Percentiles rank a stretch among this genome's conserved stretches.
phyloP scores from a whole-genome alignment of 2,888 invertebrate species.

The Sepioteuthis lessoniana region DNA sequence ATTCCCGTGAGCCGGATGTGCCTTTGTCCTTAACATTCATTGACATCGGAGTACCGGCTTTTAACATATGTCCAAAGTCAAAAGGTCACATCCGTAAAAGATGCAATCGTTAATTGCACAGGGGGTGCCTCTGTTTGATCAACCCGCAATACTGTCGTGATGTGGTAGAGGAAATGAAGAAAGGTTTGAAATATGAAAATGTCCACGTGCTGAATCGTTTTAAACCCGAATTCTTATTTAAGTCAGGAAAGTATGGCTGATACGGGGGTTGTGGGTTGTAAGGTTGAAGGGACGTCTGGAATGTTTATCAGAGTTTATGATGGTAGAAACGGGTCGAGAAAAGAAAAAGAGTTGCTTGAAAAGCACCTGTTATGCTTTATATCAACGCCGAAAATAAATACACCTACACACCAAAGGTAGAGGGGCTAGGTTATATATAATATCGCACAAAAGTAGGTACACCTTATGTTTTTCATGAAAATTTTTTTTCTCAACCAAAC shows the following conservation, averaged over 20 bases:
- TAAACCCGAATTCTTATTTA: background rate
- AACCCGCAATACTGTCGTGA: too few relatives aligned
- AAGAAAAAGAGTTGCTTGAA: background rate
- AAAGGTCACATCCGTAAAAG: background rate
- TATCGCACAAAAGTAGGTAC: too few relatives aligned
- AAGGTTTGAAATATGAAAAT: background rate
- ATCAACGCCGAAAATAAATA: background rate
- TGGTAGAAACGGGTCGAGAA: background rate
- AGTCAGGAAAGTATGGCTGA: background rate
- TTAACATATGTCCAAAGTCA: slow-evolving; percentile 33
- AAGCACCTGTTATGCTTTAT: slow-evolving; percentile 12
- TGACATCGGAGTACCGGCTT: background rate
- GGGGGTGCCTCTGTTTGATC: background rate
- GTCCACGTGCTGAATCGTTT: slow-evolving; percentile 33
- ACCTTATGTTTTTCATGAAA: too few relatives aligned
- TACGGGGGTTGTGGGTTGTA: background rate
- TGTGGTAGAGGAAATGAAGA: background rate
- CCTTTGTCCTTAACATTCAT: background rate
- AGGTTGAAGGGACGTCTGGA: background rate
- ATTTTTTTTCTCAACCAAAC: too few relatives aligned
- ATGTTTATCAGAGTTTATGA: slow-evolving; percentile 8
- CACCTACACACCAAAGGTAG: background rate
- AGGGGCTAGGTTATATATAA: background rate
- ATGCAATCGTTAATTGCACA: background rate
- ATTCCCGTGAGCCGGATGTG: background rate